A percentile compares a stretch with the other conserved stretches of the same genome.
These are phyloP conservation scores for Ptychochromis oligacanthus DNA, from an alignment of 2,113 vertebrate species.

Conservation along the genomic window DNA sequence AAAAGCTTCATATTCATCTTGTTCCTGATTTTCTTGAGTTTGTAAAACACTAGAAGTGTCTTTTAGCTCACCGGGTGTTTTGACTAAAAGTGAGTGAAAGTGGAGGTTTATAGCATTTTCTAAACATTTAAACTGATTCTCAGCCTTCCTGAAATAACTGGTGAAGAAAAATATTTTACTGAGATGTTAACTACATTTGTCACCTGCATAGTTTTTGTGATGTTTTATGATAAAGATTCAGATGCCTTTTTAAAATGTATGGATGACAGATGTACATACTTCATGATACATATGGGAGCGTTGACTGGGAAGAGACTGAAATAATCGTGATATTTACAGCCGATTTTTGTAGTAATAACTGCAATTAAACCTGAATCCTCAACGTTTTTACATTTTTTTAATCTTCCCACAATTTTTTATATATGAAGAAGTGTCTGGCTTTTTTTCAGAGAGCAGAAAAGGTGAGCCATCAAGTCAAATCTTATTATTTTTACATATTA, in stretches of 20 bases:
- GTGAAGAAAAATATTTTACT: not conserved
- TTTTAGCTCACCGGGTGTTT: not conserved
- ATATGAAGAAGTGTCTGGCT: not conserved
- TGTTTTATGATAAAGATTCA: not conserved
- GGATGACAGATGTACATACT: no score
- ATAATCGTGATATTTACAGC: not conserved
- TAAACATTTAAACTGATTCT: no score
- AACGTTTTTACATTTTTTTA: not conserved
- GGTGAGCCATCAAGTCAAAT: not conserved
- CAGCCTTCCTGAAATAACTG: no score
- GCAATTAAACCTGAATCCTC: not conserved
- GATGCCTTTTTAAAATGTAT: not conserved
- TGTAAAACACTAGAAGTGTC: not conserved
- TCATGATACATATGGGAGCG: no score
- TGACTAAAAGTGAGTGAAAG: no score
- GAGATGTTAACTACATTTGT: not conserved
- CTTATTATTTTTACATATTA: not conserved
- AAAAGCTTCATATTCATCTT: constrained; percentile 33
- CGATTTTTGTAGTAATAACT: not conserved
- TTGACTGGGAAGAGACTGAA: not conserved
- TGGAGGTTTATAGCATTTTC: no score
- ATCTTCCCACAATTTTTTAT: no score
- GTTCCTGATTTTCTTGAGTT: constrained; percentile 11
- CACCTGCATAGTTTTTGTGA: not conserved
- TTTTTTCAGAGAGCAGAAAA: not conserved